These are phyloP conservation scores for Lepidocolaptes lacrymiger DNA, from an alignment of 2,797 vertebrate species.

Conservation along the genomic window DNA sequence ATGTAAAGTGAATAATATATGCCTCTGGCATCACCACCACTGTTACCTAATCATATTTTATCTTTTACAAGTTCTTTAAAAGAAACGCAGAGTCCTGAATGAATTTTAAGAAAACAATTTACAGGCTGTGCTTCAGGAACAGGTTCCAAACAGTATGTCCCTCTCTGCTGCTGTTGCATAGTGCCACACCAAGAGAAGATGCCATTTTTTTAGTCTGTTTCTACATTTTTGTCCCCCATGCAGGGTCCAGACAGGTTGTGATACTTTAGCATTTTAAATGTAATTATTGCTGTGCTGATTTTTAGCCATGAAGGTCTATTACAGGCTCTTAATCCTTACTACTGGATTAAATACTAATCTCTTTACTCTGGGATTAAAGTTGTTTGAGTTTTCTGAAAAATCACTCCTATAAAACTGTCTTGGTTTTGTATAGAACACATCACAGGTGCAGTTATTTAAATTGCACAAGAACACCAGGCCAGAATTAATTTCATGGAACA, in stretches of 20 bases:
- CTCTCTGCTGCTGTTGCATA: not conserved
- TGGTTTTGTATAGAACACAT: not conserved
- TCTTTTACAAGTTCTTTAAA: not conserved
- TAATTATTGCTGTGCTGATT: not conserved
- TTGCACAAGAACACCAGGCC: not conserved
- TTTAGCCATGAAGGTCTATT: not conserved
- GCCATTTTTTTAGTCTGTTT: not conserved
- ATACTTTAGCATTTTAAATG: not conserved
- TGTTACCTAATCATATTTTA: not conserved
- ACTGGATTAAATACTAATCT: not conserved
- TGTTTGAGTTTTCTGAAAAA: not conserved
- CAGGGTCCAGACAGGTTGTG: not conserved
- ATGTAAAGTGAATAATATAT: not conserved
- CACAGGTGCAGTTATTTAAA: not conserved
- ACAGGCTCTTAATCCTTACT: not conserved
- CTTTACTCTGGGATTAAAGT: not conserved
- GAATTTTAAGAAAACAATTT: not conserved
- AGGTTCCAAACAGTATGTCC: not conserved
- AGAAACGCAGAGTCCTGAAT: not conserved
- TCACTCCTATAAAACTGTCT: not conserved
- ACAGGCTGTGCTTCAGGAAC: not conserved
- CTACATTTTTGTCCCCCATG: not conserved
- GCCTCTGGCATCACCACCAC: not conserved
- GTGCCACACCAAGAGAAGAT: not conserved
- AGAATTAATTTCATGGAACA: constrained; percentile 42